Evolutionary conservation across 2,888 invertebrate genomes (phyloP).

Genomic region (Pollenia amentaria): DNA sequence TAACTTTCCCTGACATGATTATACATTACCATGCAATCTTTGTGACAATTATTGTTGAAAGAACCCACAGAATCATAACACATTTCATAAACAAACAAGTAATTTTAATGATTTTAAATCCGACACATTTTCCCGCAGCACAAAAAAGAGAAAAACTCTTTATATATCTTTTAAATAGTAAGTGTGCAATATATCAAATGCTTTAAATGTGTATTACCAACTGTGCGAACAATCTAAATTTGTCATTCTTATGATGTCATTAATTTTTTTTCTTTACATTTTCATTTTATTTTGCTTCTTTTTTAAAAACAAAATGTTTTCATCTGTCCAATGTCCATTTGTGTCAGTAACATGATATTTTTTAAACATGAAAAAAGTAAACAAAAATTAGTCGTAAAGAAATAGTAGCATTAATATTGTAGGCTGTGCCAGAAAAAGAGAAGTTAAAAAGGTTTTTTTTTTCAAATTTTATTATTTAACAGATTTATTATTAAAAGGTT

Average conservation of each 20-base stretch:
- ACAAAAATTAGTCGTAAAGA: slow-evolving; percentile 38
- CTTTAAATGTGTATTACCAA: slow-evolving; percentile 17
- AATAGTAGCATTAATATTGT: slow-evolving; percentile 8
- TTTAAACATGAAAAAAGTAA: slow-evolving; percentile 45
- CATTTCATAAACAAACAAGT: slow-evolving; percentile 19
- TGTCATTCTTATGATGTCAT: slow-evolving; percentile 62
- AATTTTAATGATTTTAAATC: slow-evolving; percentile 38
- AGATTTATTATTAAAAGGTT: background rate
- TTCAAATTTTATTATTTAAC: background rate
- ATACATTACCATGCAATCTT: background rate
- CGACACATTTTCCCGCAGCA: slow-evolving; percentile 14
- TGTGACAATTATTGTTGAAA: slow-evolving; percentile 1
- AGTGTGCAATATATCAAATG: slow-evolving; percentile 50
- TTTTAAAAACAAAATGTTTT: slow-evolving; percentile 74
- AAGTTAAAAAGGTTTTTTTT: background rate
- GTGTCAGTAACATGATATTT: slow-evolving; percentile 80
- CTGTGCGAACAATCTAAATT: slow-evolving; percentile 44
- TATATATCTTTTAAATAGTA: slow-evolving; percentile 8
- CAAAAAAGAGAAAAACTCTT: background rate
- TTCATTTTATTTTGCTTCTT: background rate
- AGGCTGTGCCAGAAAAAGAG: slow-evolving; percentile 3
- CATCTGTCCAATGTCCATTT: slow-evolving; percentile 80
- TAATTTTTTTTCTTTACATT: slow-evolving; percentile 4
- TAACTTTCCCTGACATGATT: background rate
- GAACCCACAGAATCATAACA: slow-evolving; percentile 11